A percentile compares a stretch with the other conserved stretches of the same genome.
Evolutionary conservation across 2,888 invertebrate species (phyloP).

Genomic region (Arrhopalites spinosus): DNA sequence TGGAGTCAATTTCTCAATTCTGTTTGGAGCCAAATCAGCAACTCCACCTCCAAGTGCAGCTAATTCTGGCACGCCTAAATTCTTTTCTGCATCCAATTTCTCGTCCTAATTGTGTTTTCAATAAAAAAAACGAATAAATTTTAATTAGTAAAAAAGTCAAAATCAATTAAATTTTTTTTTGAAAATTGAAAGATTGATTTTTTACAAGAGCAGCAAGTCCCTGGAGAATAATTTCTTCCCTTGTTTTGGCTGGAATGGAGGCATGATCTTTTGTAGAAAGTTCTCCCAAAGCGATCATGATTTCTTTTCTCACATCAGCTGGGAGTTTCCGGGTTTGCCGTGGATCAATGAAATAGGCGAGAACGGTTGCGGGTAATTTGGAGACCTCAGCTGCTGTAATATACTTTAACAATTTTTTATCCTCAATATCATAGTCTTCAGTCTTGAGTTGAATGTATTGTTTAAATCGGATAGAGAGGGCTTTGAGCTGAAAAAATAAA

Average conservation of each 20-base stretch:
- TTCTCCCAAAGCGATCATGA: constrained; percentile 55
- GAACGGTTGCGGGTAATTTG: constrained; percentile 51
- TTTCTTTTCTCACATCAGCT: constrained; percentile 50
- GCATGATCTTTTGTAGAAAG: constrained; percentile 53
- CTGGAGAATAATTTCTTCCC: constrained; percentile 53
- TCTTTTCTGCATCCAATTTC: constrained; percentile 36
- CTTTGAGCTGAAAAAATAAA: constrained; percentile 49
- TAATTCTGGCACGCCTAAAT: constrained; percentile 47
- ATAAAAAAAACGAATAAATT: background rate
- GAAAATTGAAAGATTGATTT: too few relatives aligned
- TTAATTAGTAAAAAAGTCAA: too few relatives aligned
- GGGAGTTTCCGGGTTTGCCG: constrained; percentile 50
- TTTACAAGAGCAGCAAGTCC: constrained; percentile 49
- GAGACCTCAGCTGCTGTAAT: constrained; percentile 52
- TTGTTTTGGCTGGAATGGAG: constrained; percentile 48
- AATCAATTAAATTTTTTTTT: too few relatives aligned
- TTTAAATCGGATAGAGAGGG: constrained; percentile 47
- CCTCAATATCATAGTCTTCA: constrained; percentile 49
- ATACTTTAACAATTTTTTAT: constrained; percentile 51
- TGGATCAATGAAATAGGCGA: constrained; percentile 53
- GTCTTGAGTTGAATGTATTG: constrained; percentile 50
- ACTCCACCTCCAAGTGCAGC: constrained; percentile 52
- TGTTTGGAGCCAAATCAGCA: constrained; percentile 48
- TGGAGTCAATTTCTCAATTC: constrained; percentile 45
- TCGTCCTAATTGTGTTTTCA: too few relatives aligned